These are phyloP conservation scores for Eubasilissa regina DNA, from an alignment of 1,140 invertebrate species.

Conservation along the genomic window DNA sequence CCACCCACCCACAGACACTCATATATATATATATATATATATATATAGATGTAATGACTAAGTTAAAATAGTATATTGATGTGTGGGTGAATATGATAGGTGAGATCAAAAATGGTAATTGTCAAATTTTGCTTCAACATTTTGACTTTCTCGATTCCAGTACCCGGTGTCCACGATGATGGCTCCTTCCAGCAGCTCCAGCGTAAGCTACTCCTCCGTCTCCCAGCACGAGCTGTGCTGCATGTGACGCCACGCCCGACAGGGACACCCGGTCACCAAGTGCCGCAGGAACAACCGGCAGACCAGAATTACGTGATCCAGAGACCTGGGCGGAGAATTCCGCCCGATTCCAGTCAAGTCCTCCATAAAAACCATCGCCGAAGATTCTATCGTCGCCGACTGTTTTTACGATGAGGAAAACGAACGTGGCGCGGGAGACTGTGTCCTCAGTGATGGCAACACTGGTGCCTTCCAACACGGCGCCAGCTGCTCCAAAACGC, in stretches of 20 bases:
- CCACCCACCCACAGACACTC: too few relatives aligned
- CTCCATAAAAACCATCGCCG: slow-evolving; percentile 56
- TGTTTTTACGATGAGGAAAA: slow-evolving; percentile 45
- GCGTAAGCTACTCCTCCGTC: slow-evolving; percentile 66
- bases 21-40: too few relatives aligned
- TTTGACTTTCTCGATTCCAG: slow-evolving; percentile 59
- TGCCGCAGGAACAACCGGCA: slow-evolving; percentile 67
- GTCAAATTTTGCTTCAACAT: neutral
- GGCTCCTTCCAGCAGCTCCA: slow-evolving; percentile 48
- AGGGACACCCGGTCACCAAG: slow-evolving; percentile 63
- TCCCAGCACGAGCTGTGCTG: slow-evolving; percentile 71
- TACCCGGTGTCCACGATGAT: slow-evolving; percentile 70
- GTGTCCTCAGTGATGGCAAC: slow-evolving; percentile 25
- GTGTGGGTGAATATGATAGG: too few relatives aligned
- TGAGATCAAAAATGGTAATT: too few relatives aligned
- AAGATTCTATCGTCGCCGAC: slow-evolving; percentile 50
- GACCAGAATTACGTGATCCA: slow-evolving; percentile 60
- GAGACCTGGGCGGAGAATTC: slow-evolving; percentile 54
- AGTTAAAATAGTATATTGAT: too few relatives aligned
- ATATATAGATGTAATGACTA: too few relatives aligned
- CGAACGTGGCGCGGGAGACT: neutral
- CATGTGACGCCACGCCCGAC: slow-evolving; percentile 70
- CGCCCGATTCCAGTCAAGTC: slow-evolving; percentile 42
- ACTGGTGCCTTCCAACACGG: slow-evolving; percentile 22
- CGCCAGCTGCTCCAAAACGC: slow-evolving; percentile 21